phyloP scores from a whole-genome alignment of 2,113 vertebrate species.

The Saimiri boliviensis region DNA sequence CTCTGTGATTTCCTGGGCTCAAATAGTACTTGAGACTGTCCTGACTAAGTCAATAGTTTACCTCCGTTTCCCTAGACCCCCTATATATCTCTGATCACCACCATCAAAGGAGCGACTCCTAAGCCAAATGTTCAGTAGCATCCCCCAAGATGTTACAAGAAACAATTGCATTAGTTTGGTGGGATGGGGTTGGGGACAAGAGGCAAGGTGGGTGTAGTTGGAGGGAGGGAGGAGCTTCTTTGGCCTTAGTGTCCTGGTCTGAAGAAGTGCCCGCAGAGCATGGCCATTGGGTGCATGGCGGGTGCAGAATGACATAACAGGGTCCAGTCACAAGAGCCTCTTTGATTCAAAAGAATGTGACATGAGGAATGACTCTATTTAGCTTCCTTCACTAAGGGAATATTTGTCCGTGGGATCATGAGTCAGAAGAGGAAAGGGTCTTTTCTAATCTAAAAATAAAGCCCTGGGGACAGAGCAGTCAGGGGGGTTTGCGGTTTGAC shows the following conservation, averaged over 20 bases:
- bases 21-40: neutral
- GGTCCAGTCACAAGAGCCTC: conserved; percentile 33
- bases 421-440: conserved; percentile 69
- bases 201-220: neutral
- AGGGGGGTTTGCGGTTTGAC: conserved; percentile 61
- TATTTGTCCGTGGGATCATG: conserved; percentile 52
- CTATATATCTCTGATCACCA: neutral
- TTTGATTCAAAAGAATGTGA: conserved; percentile 58
- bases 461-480: neutral
- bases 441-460: conserved; percentile 83
- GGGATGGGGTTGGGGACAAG: neutral
- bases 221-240: neutral
- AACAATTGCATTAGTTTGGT: neutral
- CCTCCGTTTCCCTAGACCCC: neutral
- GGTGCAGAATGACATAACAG: neutral
- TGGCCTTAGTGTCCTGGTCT: neutral
- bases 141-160: neutral
- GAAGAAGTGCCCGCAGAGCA: neutral
- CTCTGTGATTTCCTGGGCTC: neutral
- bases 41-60: neutral
- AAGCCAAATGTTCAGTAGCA: neutral
- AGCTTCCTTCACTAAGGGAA: neutral
- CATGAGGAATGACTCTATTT: neutral
- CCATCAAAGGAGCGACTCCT: neutral
- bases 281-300: neutral